Percentiles rank a stretch among this genome's conserved stretches.
Conservation (phyloP, 2,888 invertebrate genomes). For the Leptinotarsa rubiginosa region DNA sequence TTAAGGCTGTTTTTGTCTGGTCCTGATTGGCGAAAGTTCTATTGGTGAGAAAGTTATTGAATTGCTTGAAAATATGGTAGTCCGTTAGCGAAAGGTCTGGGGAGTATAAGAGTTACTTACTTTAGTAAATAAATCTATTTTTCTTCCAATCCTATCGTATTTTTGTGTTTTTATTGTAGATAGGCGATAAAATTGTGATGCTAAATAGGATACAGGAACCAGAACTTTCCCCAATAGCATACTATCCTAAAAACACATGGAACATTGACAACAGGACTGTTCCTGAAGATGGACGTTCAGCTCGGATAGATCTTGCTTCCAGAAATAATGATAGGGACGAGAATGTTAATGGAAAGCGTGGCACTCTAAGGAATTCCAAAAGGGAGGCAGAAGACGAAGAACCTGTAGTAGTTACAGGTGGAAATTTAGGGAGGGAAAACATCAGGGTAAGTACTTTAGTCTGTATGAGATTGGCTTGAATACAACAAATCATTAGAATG, state of each 20-base stretch:
- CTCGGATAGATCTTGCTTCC: conserved; percentile 56
- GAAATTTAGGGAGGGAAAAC: conserved; percentile 9
- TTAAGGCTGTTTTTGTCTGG: no score
- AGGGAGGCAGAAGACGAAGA: conserved; percentile 54
- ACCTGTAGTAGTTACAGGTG: background rate
- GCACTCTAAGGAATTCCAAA: conserved; percentile 66
- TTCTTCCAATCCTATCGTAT: background rate
- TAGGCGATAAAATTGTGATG: conserved; percentile 82
- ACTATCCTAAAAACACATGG: conserved; percentile 64
- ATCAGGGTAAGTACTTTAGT: conserved; percentile 5
- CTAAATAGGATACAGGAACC: conserved; percentile 74
- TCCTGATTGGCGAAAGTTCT: no score
- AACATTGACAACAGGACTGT: conserved; percentile 40
- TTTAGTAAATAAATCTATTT: no score
- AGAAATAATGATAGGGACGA: conserved; percentile 74
- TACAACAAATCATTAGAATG: no score
- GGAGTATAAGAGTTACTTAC: no score
- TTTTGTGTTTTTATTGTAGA: conserved; percentile 60
- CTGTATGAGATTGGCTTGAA: background rate
- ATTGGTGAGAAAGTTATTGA: no score
- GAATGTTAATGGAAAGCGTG: conserved; percentile 79
- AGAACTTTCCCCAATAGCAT: conserved; percentile 70
- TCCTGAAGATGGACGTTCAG: conserved; percentile 52
- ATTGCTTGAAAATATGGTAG: no score
- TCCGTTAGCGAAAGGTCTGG: no score